phyloP scores from a whole-genome alignment of 2,113 vertebrate genomes.

The Centrocercus urophasianus region DNA sequence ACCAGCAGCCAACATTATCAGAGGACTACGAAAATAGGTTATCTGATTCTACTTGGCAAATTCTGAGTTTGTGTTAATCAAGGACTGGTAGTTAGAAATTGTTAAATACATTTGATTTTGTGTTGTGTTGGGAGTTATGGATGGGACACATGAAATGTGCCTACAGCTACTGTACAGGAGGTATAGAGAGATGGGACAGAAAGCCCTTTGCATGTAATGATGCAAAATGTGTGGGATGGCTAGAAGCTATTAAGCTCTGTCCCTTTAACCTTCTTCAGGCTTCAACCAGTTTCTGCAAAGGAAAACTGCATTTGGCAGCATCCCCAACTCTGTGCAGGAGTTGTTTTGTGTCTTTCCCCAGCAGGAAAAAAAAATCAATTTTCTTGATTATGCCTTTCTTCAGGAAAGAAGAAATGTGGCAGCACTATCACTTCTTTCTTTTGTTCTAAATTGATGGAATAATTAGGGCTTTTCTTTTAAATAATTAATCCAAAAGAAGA shows the following conservation, averaged over 20 bases:
- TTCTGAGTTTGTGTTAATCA: neutral
- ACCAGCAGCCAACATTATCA: neutral
- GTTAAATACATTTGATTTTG: rapidly evolving
- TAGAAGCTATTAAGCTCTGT: rapidly evolving
- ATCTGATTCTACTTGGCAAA: neutral
- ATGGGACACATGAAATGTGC: neutral
- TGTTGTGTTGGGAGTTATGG: neutral
- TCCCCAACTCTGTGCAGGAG: no score
- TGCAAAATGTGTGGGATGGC: neutral
- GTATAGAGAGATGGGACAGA: neutral
- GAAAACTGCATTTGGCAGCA: rapidly evolving
- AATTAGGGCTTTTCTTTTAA: neutral
- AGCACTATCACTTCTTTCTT: neutral
- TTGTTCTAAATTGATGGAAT: neutral
- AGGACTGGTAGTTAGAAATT: neutral
- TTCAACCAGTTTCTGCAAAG: neutral
- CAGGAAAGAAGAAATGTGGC: neutral
- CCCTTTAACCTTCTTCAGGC: neutral
- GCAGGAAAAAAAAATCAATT: rapidly evolving
- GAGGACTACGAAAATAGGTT: neutral
- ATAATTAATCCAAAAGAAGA: neutral
- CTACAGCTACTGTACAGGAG: neutral
- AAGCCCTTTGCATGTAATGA: rapidly evolving
- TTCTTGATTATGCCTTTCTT: neutral
- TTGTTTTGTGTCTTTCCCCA: neutral